Base-by-base conservation (phyloP, 2,113 vertebrate species). In the Gadus macrocephalus region DNA sequence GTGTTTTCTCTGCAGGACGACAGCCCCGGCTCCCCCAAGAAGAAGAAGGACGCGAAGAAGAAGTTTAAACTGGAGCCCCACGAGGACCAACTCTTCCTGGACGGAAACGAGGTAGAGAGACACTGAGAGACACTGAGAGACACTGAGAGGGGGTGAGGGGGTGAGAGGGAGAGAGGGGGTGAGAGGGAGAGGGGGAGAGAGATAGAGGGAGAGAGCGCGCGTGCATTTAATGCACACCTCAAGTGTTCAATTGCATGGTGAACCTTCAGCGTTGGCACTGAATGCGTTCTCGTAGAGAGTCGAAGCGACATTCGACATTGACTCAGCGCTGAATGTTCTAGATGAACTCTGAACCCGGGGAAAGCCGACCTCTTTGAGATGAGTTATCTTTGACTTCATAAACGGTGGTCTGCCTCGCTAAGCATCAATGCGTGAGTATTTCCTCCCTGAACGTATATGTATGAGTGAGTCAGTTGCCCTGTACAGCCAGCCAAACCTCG, bases 1-100 rank as follows among this genome's bases (percentile, higher is more conserved):
- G 49, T 27, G 53, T 70, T 31, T 68, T 1, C 14, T 53, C 15
- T 64, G 49, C 31, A 99, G 97, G 97, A 99, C 68, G 97, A 99
- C 67, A 92, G 91, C 70, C 96, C 97, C 62, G 96, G 96, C 75
- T 95, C 93, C 55, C 96, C 96, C 14, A 99, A 98, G 89, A 99
- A 99, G 89, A 94, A 93, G 76, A 99, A 98, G 68, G 96, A 98
- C 77, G 94, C 92, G n/a, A 99, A 99, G 90, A 97, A 96, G 90
- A 99, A 98, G 90, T 98, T 98, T 86, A 99, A 99, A 86, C 92
- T 99, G 81, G 97, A 98, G 86, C 95, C 94, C 77, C 96, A 99
- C 3, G 96, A 98, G 73, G 96, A 99, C 77, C 96, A 99, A 83
- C 82, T 98, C 85, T 99, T 99, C 83, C 78, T 99, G 77, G 97